A percentile compares a stretch with the other conserved stretches of the same genome.
phyloP scores from a whole-genome alignment of 30 jellyfish, hydroid and myxozoan species.

The Pelagia noctiluca region DNA sequence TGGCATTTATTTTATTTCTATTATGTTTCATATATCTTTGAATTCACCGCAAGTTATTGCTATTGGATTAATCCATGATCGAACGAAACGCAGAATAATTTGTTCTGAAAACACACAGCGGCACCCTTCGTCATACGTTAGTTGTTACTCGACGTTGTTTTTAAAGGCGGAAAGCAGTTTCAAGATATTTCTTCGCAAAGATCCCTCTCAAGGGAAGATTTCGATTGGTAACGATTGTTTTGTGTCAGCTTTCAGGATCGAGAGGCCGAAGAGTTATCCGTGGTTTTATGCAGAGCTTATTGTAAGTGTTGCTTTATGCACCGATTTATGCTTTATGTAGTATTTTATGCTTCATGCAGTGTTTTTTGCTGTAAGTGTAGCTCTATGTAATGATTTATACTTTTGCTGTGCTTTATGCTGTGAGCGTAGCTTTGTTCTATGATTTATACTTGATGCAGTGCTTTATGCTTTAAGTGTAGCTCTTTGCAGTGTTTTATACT shows the following conservation, averaged over 20 bases:
- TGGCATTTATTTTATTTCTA: slow-evolving; percentile 37
- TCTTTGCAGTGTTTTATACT: too few species aligned
- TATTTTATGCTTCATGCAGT: too few species aligned
- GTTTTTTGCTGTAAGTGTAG: too few species aligned
- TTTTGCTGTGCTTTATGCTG: too few species aligned
- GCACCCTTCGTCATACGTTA: neutral
- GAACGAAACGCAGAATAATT: neutral
- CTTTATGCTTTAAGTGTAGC: too few species aligned
- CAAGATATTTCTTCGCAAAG: neutral
- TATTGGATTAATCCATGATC: slow-evolving; percentile 10
- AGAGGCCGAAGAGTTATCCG: slow-evolving; percentile 45
- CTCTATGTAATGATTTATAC: too few species aligned
- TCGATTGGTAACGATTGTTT: slow-evolving; percentile 15
- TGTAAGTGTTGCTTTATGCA: slow-evolving; percentile 1
- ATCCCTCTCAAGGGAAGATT: neutral
- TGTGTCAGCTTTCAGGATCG: slow-evolving; percentile 41
- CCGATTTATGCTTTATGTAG: too few species aligned
- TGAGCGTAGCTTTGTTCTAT: too few species aligned
- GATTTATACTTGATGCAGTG: too few species aligned
- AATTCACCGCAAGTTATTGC: neutral
- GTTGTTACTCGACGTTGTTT: slow-evolving; percentile 29
- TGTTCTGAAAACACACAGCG: slow-evolving; percentile 30
- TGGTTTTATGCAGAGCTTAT: slow-evolving; percentile 62
- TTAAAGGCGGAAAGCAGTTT: slow-evolving; percentile 3
- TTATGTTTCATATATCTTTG: neutral